Base-by-base conservation (phyloP, 2,888 invertebrate genomes). In the Cerceris rybyensis region DNA sequence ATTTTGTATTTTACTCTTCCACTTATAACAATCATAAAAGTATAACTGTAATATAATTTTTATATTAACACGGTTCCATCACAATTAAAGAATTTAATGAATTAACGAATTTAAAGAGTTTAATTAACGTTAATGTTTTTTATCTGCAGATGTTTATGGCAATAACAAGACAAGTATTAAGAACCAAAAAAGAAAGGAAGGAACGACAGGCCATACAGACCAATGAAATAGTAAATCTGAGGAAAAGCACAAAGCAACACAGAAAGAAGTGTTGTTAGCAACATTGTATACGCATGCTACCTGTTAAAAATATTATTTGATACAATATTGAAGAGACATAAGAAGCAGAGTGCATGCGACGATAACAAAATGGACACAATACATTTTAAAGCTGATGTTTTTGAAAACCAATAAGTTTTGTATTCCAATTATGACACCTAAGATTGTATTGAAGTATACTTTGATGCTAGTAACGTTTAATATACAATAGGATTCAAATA, bases 121-220 rank as follows among this genome's bases (percentile, higher is more conserved):
- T 67, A 66, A 73, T 28, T 4, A 1, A 28, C 4, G 28, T 28
- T 4, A 28, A 28, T 28, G 28, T 73, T 58, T 54, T 7, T 77
- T 73, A 39, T 76, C 86, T 92, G 52, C 91, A 95, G 95, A 96
- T 96, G 95, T 96, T 96, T 91, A 94, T 94, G 92, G 94, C 95
- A 86, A 95, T 96, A 87, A 96, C 96, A 73, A 95, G 95, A 86
- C 96, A 97, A 94, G 98, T 98, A 86, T 94, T 98, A 92, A 94
- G 95, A 91, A 96, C 96, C 80, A 98, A 98, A 94, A 95, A 96
- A 93, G 96, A 96, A 93, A 95, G 95, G 93, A 96, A 95, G 91
- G 96, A 96, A 92, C 93, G 96, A 90, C 96, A 96, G 93, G 95
- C 95, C 83, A 95, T 95, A 88, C 93, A 94, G 78, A 92, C 92